These are phyloP conservation scores for Aldabrachelys gigantea DNA, from an alignment of 2,113 vertebrate species.

Conservation along the genomic window DNA sequence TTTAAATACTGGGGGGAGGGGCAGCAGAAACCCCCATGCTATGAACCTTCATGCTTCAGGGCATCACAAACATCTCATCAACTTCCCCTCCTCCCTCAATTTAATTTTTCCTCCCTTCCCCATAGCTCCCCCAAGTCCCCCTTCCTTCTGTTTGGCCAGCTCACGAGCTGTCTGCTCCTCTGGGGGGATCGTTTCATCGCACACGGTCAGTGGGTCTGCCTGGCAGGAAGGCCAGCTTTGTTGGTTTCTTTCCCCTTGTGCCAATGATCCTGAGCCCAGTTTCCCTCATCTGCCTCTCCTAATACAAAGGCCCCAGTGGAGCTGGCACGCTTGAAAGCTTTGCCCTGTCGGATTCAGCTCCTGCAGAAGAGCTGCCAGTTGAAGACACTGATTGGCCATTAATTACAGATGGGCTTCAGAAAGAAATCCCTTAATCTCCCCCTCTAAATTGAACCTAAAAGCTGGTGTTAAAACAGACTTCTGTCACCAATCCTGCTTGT, in stretches of 20 bases:
- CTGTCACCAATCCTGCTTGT: not conserved
- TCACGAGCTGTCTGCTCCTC: not conserved
- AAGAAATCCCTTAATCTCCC: slow-evolving; percentile 8
- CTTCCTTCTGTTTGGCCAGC: not conserved
- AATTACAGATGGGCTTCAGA: slow-evolving; percentile 13
- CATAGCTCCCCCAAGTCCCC: not conserved
- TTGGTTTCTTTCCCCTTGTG: not conserved
- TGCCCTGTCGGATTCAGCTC: not conserved
- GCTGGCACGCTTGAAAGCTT: not conserved
- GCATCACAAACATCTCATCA: not conserved
- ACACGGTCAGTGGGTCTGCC: accelerated
- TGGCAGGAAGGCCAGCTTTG: not conserved
- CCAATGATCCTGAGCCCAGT: not conserved
- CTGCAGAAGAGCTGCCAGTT: not conserved
- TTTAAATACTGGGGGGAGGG: not conserved
- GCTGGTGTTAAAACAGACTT: not conserved
- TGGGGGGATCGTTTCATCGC: accelerated
- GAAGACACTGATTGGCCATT: not conserved
- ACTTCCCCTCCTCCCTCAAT: not conserved
- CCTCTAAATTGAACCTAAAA: not conserved
- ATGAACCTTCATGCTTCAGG: not conserved
- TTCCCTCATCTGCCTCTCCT: not conserved
- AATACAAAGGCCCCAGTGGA: accelerated
- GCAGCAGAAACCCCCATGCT: not conserved
- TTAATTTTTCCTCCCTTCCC: not conserved